These are phyloP conservation scores for Nibea albiflora DNA, from an alignment of 2,113 vertebrate species.

Conservation along the genomic window DNA sequence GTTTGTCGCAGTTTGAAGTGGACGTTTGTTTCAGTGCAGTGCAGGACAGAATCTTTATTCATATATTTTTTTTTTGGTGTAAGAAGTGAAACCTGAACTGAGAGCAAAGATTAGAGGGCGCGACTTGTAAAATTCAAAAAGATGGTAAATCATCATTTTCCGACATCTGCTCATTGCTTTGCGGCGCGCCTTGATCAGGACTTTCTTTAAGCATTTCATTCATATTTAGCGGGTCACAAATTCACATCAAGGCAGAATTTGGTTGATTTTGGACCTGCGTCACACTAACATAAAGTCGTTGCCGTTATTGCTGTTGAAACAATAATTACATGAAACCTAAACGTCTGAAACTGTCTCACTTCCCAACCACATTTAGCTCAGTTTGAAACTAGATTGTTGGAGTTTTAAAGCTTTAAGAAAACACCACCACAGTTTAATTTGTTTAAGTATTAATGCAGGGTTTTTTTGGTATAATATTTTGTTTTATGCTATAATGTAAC, in stretches of 20 bases:
- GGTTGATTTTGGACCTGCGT: not conserved
- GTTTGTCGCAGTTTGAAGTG: constrained; percentile 18
- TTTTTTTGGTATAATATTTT: too few relatives aligned
- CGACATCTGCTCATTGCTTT: not conserved
- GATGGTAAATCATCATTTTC: not conserved
- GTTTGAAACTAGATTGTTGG: not conserved
- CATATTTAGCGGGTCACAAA: not conserved
- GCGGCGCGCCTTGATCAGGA: not conserved
- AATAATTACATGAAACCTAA: not conserved
- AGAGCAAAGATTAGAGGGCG: constrained; percentile 9
- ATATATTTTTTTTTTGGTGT: not conserved
- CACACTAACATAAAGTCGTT: not conserved
- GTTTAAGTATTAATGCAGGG: not conserved
- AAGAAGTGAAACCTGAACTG: not conserved
- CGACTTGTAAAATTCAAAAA: not conserved
- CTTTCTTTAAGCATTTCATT: not conserved
- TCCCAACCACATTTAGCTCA: not conserved
- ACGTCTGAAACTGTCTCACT: not conserved
- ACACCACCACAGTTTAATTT: not conserved
- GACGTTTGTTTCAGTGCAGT: constrained; percentile 18
- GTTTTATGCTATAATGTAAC: not conserved
- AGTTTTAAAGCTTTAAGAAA: not conserved
- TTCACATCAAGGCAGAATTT: not conserved
- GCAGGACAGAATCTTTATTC: not conserved
- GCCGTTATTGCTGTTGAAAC: not conserved